A percentile compares a stretch with the other conserved stretches of the same genome.
Evolutionary conservation across 2,113 vertebrate genomes (phyloP).

Genomic region (Brienomyrus longianalis): DNA sequence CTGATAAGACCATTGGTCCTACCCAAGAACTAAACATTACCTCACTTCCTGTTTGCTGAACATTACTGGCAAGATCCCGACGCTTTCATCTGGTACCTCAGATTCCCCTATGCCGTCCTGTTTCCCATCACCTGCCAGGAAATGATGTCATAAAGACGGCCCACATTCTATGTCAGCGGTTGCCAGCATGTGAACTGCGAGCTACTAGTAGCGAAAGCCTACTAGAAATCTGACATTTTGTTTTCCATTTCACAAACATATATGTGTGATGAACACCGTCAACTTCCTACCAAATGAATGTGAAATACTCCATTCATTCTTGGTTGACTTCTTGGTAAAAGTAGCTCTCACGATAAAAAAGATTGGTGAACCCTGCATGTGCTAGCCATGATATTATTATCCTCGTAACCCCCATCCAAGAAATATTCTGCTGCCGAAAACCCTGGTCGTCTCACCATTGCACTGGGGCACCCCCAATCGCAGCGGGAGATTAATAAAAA

Average conservation of each 20-base stretch:
- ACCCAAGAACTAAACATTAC: not conserved
- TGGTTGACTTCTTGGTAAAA: not conserved
- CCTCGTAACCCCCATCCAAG: not conserved
- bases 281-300: not conserved
- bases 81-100: not conserved
- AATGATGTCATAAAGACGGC: not conserved
- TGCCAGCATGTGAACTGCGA: not conserved
- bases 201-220: not conserved
- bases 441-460: not conserved
- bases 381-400: not conserved
- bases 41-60: not conserved
- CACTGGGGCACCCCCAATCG: not conserved
- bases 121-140: not conserved
- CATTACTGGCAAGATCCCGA: not conserved
- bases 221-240: not conserved
- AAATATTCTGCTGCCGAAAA: not conserved
- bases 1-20: not conserved
- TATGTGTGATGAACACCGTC: not conserved
- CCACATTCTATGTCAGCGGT: not conserved
- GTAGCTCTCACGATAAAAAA: not conserved
- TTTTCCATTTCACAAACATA: not conserved
- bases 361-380: not conserved
- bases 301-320: not conserved
- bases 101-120: not conserved
- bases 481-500: slow-evolving; percentile 29